Evolutionary conservation across 1,140 invertebrate species (phyloP), one percentile per base, ranked within the genome.

Genomic region (Bathynomus jamesi): DNA sequence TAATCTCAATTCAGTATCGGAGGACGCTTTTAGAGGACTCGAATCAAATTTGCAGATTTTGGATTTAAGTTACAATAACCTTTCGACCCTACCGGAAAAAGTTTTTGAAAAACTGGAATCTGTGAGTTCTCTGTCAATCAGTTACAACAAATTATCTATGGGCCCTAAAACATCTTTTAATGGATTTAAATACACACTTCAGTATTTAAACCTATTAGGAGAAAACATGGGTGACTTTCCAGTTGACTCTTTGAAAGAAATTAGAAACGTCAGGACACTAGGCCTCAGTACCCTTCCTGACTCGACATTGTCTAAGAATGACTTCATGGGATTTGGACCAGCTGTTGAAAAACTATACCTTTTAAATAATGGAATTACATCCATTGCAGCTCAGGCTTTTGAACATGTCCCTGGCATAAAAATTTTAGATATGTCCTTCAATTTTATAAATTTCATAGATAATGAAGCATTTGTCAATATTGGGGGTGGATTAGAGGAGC

Each of bases 21-120:
- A 90, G 0, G 83, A 87, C 13, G 87, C 91, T 2, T 92, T 95
- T 79, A 84, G 86, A 13, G 92, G 92, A 0, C 81, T 95, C 62
- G 91, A 94, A 80, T 87, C 87, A 61, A 89, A 87, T 27, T 81
- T 95, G 27, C 89, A 92, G 80, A 84, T 86, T 40, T 81, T 95
- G 61, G 92, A 95, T 82, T 82, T 95, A 11, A 90, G 90, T 25
- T 90, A 89, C 61, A 94, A 95, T 80, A 93, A 94, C 79, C 83
- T 95, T 40, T 90, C 90, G 0, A 83, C 83, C 66, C 83, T 94
- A 29, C 87, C 90, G 0, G 85, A 86, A 78, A 88, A 92, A 76
- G 89, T 90, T 0, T 93, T 95, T 79, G 89, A 90, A 1, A 90
- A 92, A 78, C 81, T 95, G 46, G 83, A 86, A 32, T 85, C 87